Evolutionary conservation across 2,113 vertebrate genomes (phyloP).

Genomic region (Tinamus guttatus): DNA sequence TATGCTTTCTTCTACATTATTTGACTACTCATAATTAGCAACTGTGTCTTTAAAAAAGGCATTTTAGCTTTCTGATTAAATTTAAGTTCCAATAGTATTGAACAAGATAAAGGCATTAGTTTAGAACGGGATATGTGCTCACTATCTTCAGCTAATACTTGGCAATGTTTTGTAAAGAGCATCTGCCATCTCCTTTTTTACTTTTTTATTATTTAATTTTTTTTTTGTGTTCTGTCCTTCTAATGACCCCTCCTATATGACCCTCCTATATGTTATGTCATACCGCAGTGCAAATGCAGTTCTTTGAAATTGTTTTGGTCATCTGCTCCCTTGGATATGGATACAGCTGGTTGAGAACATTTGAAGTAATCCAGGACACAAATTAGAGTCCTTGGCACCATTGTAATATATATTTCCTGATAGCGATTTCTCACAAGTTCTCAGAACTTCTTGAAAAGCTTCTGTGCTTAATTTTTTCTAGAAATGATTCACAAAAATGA

Average conservation of each 20-base stretch:
- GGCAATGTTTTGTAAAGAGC: neutral
- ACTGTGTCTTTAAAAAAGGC: neutral
- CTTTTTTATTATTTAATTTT: no score
- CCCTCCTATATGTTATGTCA: no score
- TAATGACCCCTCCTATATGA: no score
- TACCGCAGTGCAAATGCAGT: neutral
- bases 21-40: neutral
- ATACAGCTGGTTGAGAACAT: no score
- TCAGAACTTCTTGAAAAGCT: neutral
- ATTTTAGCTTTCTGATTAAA: neutral
- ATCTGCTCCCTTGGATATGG: neutral
- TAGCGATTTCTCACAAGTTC: neutral
- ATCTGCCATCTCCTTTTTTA: no score
- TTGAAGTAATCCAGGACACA: no score
- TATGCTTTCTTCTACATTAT: neutral
- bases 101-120: neutral
- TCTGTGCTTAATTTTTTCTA: neutral
- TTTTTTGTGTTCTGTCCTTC: no score
- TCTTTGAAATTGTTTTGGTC: neutral
- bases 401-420: neutral
- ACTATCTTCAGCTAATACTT: neutral
- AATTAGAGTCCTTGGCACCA: no score
- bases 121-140: neutral
- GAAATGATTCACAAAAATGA: neutral
- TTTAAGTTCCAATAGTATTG: neutral